A percentile compares a stretch with the other conserved stretches of the same genome.
Evolutionary conservation across 2,797 vertebrate species (phyloP).

Genomic region (Ceyx erithaca): DNA sequence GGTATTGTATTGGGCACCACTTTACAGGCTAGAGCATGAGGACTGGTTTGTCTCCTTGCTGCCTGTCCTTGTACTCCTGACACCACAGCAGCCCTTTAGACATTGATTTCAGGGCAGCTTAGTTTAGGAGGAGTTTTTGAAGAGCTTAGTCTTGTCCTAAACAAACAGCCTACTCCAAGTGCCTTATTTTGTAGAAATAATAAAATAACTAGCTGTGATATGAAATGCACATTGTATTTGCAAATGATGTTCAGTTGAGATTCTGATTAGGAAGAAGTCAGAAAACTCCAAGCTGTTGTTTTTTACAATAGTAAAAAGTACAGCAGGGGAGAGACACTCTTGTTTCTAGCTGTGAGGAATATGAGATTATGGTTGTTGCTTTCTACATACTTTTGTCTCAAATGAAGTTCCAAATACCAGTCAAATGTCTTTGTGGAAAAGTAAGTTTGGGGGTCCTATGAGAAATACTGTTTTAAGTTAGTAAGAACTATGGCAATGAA

Average conservation of each 20-base stretch:
- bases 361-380: background rate
- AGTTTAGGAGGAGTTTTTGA: background rate
- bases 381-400: background rate
- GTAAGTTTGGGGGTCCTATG: background rate
- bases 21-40: background rate
- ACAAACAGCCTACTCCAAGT: background rate
- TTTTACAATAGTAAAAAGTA: fast-evolving
- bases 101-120: background rate
- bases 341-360: background rate
- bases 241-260: background rate
- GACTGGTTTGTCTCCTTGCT: background rate
- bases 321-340: background rate
- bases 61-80: background rate
- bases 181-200: background rate
- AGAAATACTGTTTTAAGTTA: background rate
- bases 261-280: background rate
- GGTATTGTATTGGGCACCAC: background rate
- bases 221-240: background rate
- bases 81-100: background rate
- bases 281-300: background rate
- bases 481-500: background rate
- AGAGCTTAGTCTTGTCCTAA: background rate
- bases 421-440: background rate
- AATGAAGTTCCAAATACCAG: background rate
- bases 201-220: background rate